A percentile compares a stretch with the other conserved stretches of the same genome.
phyloP scores from a whole-genome alignment of 2,888 invertebrate genomes.

The Microctonus aethiopoides region DNA sequence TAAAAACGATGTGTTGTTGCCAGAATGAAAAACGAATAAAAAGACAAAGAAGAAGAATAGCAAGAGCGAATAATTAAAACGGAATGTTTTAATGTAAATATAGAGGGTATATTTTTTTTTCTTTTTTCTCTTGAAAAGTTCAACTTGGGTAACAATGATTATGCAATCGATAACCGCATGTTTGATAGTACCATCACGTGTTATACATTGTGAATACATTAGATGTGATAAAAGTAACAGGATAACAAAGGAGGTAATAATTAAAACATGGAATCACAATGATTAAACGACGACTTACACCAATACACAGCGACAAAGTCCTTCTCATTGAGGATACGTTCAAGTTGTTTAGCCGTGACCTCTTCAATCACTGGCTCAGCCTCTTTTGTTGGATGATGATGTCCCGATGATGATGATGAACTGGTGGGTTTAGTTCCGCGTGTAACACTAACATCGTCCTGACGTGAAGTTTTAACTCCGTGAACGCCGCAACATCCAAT shows the following conservation, averaged over 20 bases:
- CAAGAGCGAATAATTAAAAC: neutral
- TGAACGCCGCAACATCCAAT: slow-evolving; percentile 43
- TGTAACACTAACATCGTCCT: slow-evolving; percentile 41
- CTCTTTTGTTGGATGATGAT: slow-evolving; percentile 56
- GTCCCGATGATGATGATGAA: slow-evolving; percentile 35
- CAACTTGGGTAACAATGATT: neutral
- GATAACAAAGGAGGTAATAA: neutral
- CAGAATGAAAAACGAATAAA: neutral
- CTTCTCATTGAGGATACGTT: slow-evolving; percentile 88
- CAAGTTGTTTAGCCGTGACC: slow-evolving; percentile 92
- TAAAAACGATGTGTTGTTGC: slow-evolving; percentile 15
- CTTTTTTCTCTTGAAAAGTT: neutral
- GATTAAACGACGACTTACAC: slow-evolving; percentile 80
- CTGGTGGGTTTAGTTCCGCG: slow-evolving; percentile 51
- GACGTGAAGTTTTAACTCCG: slow-evolving; percentile 40
- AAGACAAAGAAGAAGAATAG: neutral
- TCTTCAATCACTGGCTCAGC: slow-evolving; percentile 88
- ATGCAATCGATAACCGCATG: neutral
- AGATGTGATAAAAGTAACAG: neutral
- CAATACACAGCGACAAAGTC: slow-evolving; percentile 96
- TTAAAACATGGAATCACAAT: neutral
- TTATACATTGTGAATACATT: neutral
- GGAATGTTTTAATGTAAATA: neutral
- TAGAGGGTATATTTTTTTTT: too few species aligned
- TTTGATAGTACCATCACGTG: neutral